Evolutionary conservation across 1,140 invertebrate genomes (phyloP).

Genomic region (Brachystomella parvula): DNA sequence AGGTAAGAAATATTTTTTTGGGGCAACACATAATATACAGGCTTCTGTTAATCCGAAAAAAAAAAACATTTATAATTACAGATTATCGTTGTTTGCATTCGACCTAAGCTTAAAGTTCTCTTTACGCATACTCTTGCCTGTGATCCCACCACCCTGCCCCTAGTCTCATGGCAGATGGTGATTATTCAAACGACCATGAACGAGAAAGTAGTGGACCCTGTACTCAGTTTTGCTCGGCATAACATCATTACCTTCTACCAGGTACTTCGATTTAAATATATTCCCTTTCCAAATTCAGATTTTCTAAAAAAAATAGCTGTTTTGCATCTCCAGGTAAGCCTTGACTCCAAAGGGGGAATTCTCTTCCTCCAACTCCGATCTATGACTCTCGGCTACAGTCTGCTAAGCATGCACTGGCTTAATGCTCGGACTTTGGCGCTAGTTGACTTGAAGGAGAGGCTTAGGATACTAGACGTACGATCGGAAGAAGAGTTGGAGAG

Average conservation of each 20-base stretch:
- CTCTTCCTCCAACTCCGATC: conserved; percentile 58
- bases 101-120: conserved; percentile 62
- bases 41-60: neutral
- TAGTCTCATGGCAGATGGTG: conserved; percentile 87
- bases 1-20: conserved; percentile 54
- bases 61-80: conserved; percentile 39
- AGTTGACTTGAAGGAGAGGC: conserved; percentile 73
- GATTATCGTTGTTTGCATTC: conserved; percentile 77
- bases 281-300: neutral
- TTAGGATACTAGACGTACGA: conserved; percentile 81
- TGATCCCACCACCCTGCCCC: conserved; percentile 61
- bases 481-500: conserved; percentile 75
- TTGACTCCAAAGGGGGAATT: conserved; percentile 46
- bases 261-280: no score
- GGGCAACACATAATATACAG: neutral
- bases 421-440: conserved; percentile 76
- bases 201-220: conserved; percentile 65
- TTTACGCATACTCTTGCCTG: conserved; percentile 54
- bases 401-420: conserved; percentile 76
- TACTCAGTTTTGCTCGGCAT: conserved; percentile 77
- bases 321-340: conserved; percentile 30
- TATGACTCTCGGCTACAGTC: conserved; percentile 57
- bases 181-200: conserved; percentile 66
- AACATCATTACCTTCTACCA: conserved; percentile 73
- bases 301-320: neutral